Evolutionary conservation across 2,888 invertebrate genomes (phyloP).

Genomic region (Aleiodes testaceus): DNA sequence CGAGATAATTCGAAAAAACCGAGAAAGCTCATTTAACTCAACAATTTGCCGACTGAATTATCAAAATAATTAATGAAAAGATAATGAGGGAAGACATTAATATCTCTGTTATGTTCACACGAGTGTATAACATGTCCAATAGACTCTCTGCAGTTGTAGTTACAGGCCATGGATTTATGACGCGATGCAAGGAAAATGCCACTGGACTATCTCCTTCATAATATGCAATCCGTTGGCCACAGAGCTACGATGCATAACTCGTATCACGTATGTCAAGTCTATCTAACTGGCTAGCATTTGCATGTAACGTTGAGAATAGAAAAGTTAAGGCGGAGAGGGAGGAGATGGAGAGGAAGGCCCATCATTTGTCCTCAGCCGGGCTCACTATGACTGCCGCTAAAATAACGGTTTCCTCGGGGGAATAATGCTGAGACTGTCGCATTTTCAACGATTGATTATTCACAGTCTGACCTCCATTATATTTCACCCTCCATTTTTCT

Average conservation of each 20-base stretch:
- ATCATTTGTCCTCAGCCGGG: too few species aligned
- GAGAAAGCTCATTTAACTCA: too few species aligned
- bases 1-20: too few species aligned
- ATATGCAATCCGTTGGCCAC: neutral
- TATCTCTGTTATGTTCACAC: too few species aligned
- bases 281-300: neutral
- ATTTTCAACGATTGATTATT: constrained; percentile 1
- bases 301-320: neutral
- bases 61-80: too few species aligned
- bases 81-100: too few species aligned
- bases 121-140: too few species aligned
- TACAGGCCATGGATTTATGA: constrained; percentile 8
- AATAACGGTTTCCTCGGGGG: constrained; percentile 9
- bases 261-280: constrained; percentile 9
- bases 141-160: too few species aligned
- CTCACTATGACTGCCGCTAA: neutral
- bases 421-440: neutral
- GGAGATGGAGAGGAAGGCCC: too few species aligned
- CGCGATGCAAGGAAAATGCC: constrained; percentile 18
- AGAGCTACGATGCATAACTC: constrained; percentile 15
- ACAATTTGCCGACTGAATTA: too few species aligned
- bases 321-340: neutral
- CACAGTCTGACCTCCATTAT: neutral
- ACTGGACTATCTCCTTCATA: neutral
- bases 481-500: too few species aligned